A percentile compares a stretch with the other conserved stretches of the same genome.
These are phyloP conservation scores for Xenopus tropicalis DNA, from an alignment of 2,113 vertebrate species.

Conservation along the genomic window UCB_Xtro_10.0 CM004450.2:39054501-39055000, in stretches of 20 bases:
- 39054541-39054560: too few relatives aligned
- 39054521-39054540: too few relatives aligned
- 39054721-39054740: not conserved
- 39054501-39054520: too few relatives aligned
- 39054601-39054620: too few relatives aligned
- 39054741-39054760: not conserved
- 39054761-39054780: not conserved
- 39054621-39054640: too few relatives aligned
- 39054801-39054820: conserved; percentile 5
- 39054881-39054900: conserved; percentile 14
- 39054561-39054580: too few relatives aligned
- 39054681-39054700: not conserved
- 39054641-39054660: too few relatives aligned
- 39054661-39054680: too few relatives aligned
- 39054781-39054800: conserved; percentile 36
- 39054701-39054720: not conserved
- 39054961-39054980: too few relatives aligned
- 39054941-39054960: too few relatives aligned
- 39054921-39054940: not conserved
- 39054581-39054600: too few relatives aligned
- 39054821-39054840: conserved; percentile 27
- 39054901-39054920: not conserved
- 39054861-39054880: conserved; percentile 13
- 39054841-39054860: conserved; percentile 32
- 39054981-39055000: too few relatives aligned